A percentile compares a stretch with the other conserved stretches of the same genome.
phyloP scores from a whole-genome alignment of 2,797 vertebrate genomes.

The Diceros bicornis region DNA sequence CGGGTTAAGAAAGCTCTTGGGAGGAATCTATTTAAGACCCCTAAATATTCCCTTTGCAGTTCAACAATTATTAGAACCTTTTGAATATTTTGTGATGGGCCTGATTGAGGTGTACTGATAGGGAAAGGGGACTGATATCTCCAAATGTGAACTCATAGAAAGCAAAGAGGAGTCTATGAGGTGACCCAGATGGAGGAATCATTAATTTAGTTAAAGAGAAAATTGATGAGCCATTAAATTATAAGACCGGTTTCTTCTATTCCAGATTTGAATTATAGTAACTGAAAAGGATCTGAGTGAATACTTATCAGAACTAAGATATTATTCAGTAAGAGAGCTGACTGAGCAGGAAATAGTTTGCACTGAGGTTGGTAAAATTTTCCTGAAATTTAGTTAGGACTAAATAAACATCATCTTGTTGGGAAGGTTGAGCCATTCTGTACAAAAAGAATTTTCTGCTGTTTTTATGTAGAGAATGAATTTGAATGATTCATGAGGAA shows the following conservation, averaged over 20 bases:
- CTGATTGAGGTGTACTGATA: neutral
- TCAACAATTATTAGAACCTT: neutral
- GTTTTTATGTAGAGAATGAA: constrained; percentile 33
- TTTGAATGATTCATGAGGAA: constrained; percentile 68
- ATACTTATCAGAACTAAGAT: constrained; percentile 4
- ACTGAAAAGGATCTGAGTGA: neutral
- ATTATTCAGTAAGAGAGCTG: constrained; percentile 57
- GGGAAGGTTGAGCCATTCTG: constrained; percentile 51
- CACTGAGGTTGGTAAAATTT: constrained; percentile 5
- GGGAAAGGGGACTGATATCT: neutral
- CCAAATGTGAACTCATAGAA: neutral
- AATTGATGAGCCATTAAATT: neutral
- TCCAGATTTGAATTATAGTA: constrained; percentile 30
- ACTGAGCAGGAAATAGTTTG: constrained; percentile 55
- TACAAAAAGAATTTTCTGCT: constrained; percentile 64
- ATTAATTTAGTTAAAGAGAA: neutral
- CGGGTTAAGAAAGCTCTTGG: neutral
- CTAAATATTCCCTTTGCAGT: neutral
- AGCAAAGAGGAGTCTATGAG: neutral
- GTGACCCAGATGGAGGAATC: neutral
- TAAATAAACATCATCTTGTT: constrained; percentile 47
- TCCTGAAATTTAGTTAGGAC: constrained; percentile 57
- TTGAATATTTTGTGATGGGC: neutral
- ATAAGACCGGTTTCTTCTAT: neutral
- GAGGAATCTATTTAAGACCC: neutral